Evolutionary conservation across 1,140 invertebrate species (phyloP).

Genomic region (Heliothis virescens): DNA sequence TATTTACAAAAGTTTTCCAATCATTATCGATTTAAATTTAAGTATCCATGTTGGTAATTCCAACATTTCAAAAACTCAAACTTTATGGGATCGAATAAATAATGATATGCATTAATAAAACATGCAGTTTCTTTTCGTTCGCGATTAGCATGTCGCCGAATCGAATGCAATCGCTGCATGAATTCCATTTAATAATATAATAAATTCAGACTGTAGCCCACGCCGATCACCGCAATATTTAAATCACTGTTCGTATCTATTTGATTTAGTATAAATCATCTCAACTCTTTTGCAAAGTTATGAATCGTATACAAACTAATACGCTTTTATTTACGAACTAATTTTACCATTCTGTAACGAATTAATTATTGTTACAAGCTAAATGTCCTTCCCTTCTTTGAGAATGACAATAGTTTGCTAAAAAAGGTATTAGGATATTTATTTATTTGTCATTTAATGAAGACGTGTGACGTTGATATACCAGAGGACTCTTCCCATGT

Average conservation of each 20-base stretch:
- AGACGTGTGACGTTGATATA: not conserved
- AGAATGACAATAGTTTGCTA: too few relatives aligned
- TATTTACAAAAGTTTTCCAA: too few relatives aligned
- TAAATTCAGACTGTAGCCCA: constrained; percentile 21
- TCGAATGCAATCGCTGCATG: constrained; percentile 32
- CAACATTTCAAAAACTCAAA: constrained; percentile 11
- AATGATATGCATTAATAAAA: constrained; percentile 25
- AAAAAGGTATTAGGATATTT: not conserved
- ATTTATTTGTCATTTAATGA: not conserved
- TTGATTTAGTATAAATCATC: constrained; percentile 28
- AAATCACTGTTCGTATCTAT: constrained; percentile 28
- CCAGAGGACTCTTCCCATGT: constrained; percentile 12
- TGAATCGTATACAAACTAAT: constrained; percentile 13
- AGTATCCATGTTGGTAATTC: not conserved
- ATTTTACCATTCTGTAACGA: not conserved
- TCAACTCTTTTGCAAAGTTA: not conserved
- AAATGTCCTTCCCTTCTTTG: too few relatives aligned
- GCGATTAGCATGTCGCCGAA: constrained; percentile 13
- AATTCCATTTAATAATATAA: constrained; percentile 36
- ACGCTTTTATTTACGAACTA: constrained; percentile 9
- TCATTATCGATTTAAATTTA: not conserved
- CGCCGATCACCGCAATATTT: constrained; percentile 8
- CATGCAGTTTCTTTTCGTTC: constrained; percentile 28
- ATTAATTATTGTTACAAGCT: not conserved
- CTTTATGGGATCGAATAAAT: not conserved